Percentiles rank a stretch among this genome's conserved stretches.
phyloP scores from a whole-genome alignment of 2,113 vertebrate species.

The Piprites chloris region DNA sequence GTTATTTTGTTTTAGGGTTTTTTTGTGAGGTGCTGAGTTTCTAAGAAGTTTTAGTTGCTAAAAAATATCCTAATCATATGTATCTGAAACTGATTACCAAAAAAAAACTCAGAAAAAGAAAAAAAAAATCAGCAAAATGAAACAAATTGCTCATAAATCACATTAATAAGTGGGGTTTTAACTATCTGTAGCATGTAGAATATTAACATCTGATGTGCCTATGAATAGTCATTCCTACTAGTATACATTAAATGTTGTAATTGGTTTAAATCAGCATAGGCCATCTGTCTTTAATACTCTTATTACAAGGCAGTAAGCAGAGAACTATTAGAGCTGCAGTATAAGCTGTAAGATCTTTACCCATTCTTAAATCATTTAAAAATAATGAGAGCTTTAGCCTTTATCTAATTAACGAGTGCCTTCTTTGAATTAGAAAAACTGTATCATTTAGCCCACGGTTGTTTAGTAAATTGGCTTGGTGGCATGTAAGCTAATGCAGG shows the following conservation, averaged over 20 bases:
- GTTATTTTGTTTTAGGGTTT: not conserved
- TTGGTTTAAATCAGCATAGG: constrained; percentile 85
- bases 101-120: not conserved
- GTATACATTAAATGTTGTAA: constrained; percentile 84
- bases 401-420: constrained; percentile 94
- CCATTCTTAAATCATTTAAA: constrained; percentile 92
- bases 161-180: constrained; percentile 70
- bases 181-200: constrained; percentile 72
- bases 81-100: constrained; percentile 8
- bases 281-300: constrained; percentile 85
- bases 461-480: constrained; percentile 86
- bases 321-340: constrained; percentile 82
- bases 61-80: constrained; percentile 5
- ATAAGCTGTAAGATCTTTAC: constrained; percentile 88
- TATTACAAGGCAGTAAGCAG: constrained; percentile 79
- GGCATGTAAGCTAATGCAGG: constrained; percentile 81
- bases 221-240: constrained; percentile 75
- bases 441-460: constrained; percentile 88
- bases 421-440: constrained; percentile 87
- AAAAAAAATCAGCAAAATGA: constrained; percentile 60
- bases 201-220: constrained; percentile 75
- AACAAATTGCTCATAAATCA: constrained; percentile 72
- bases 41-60: constrained; percentile 8
- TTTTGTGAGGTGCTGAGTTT: not conserved
- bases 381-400: constrained; percentile 96